A percentile compares a stretch with the other conserved stretches of the same genome.
Evolutionary conservation across 2,888 invertebrate genomes (phyloP).

Genomic region (Dichetophora obliterata): DNA sequence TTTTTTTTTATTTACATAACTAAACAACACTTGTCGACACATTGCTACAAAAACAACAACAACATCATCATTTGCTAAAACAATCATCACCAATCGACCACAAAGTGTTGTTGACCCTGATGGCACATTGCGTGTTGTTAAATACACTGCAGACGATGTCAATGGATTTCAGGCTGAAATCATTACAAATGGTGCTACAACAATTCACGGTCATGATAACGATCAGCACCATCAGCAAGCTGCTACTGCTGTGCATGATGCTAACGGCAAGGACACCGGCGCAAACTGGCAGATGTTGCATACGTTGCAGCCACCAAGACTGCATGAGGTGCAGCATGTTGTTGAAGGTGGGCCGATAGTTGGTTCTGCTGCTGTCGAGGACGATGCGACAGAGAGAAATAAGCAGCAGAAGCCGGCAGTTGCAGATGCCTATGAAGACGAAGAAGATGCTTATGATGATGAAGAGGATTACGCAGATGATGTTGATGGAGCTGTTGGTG

Average conservation of each 20-base stretch:
- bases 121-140: conserved; percentile 79
- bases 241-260: not conserved
- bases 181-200: conserved; percentile 63
- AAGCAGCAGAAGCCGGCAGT: conserved; percentile 15
- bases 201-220: conserved; percentile 57
- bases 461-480: conserved; percentile 10
- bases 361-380: conserved; percentile 45
- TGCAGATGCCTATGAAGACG: not conserved
- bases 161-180: conserved; percentile 79
- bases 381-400: conserved; percentile 24
- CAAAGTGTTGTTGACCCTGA: conserved; percentile 79
- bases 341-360: not conserved
- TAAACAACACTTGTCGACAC: too few relatives aligned
- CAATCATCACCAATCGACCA: not conserved
- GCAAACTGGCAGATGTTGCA: conserved; percentile 22
- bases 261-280: not conserved
- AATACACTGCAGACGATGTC: conserved; percentile 80
- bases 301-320: not conserved
- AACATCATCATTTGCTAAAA: not conserved
- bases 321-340: conserved; percentile 47
- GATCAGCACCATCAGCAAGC: conserved; percentile 46
- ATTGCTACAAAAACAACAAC: not conserved
- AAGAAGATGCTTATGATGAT: conserved; percentile 18
- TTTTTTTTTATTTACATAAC: too few relatives aligned
- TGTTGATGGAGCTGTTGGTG: conserved; percentile 48